phyloP scores from a whole-genome alignment of 2,113 vertebrate species.

The Phyllostomus discolor region DNA sequence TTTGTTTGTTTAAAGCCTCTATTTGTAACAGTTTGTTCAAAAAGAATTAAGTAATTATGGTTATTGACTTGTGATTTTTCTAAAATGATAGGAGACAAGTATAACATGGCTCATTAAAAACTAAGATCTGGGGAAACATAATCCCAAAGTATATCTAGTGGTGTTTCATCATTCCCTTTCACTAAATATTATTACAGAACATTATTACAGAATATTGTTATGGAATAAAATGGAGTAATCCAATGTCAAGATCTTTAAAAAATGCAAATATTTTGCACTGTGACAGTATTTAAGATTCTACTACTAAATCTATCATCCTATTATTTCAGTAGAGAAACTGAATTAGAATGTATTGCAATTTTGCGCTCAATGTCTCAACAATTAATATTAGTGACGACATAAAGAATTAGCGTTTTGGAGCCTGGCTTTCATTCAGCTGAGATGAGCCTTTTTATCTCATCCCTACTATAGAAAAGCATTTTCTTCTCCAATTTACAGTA shows the following conservation, averaged over 20 bases:
- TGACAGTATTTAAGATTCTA: neutral
- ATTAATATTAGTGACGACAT: neutral
- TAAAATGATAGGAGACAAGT: neutral
- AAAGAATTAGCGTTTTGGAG: neutral
- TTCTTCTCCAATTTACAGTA: neutral
- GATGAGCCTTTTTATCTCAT: neutral
- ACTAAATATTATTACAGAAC: neutral
- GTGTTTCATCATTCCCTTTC: neutral
- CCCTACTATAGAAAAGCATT: neutral
- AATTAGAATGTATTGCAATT: neutral
- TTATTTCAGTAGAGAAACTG: neutral
- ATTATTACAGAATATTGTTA: neutral
- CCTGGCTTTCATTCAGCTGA: neutral
- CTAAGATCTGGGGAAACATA: neutral
- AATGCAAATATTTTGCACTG: neutral
- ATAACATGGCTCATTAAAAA: constrained; percentile 16
- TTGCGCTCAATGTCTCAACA: neutral
- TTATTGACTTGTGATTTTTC: constrained; percentile 16
- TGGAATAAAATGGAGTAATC: neutral
- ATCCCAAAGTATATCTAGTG: neutral
- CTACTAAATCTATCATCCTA: neutral
- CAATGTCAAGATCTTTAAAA: neutral
- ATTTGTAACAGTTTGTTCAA: constrained; percentile 1
- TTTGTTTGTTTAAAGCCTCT: neutral
- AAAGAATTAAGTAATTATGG: constrained; percentile 46